Evolutionary conservation across 2,797 vertebrate genomes (phyloP).

Genomic region (Gallinago solitaria): DNA sequence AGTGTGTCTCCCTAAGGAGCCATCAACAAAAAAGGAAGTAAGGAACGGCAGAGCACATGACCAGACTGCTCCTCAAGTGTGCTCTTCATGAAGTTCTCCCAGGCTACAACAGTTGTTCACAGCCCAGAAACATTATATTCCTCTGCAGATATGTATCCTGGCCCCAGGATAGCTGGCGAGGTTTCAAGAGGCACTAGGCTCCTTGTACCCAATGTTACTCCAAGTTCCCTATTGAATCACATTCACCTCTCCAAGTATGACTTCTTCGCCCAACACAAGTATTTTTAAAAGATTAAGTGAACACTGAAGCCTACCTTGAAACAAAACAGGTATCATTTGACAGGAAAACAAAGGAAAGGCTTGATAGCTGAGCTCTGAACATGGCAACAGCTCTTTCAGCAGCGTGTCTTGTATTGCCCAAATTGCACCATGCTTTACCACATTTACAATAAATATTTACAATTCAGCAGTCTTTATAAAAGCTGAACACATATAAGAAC

Average conservation of each 20-base stretch:
- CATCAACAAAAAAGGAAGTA: background rate
- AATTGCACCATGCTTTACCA: background rate
- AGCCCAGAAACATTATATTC: background rate
- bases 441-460: background rate
- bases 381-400: background rate
- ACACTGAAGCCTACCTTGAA: background rate
- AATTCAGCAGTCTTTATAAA: background rate
- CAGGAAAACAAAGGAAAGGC: background rate
- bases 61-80: background rate
- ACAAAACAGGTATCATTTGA: background rate
- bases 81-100: background rate
- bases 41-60: background rate
- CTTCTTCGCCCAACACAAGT: background rate
- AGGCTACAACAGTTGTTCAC: background rate
- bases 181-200: background rate
- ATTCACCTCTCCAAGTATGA: background rate
- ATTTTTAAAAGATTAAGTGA: background rate
- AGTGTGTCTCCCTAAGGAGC: background rate
- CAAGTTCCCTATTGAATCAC: background rate
- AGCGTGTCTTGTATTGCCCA: rapidly evolving
- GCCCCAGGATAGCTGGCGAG: background rate
- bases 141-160: background rate
- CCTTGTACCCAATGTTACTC: background rate
- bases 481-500: background rate
- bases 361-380: background rate